phyloP scores from a whole-genome alignment of 2,888 invertebrate species.

The Tetrapedia diversipes region DNA sequence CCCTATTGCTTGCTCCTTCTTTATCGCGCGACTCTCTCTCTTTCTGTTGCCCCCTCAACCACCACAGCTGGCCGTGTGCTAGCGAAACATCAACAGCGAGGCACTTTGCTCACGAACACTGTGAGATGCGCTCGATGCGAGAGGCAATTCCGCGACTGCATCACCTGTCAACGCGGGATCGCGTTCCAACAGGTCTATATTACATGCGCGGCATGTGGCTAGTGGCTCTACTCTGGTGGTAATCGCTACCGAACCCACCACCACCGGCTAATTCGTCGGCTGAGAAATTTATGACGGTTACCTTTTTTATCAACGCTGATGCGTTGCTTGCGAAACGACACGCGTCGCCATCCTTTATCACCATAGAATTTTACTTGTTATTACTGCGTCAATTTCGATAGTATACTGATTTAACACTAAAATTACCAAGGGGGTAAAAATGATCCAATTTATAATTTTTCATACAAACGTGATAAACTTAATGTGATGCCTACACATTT shows the following conservation, averaged over 20 bases:
- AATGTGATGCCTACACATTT: no score
- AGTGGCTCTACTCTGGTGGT: slow-evolving; percentile 26
- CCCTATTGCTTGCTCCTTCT: slow-evolving; percentile 20
- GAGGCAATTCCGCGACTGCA: slow-evolving; percentile 75
- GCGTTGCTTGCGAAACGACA: not conserved
- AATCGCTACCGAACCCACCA: slow-evolving; percentile 37
- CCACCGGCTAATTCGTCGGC: slow-evolving; percentile 37
- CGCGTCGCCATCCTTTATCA: no score
- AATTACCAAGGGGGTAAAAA: no score
- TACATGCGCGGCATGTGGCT: slow-evolving; percentile 61
- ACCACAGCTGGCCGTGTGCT: slow-evolving; percentile 6
- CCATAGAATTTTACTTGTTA: not conserved
- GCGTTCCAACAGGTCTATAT: slow-evolving; percentile 74
- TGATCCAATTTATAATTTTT: no score
- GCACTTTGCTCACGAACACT: slow-evolving; percentile 68
- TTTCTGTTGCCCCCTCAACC: not conserved
- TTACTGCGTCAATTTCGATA: not conserved
- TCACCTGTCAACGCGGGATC: slow-evolving; percentile 78
- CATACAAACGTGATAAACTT: no score
- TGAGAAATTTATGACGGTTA: slow-evolving; percentile 40
- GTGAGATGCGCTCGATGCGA: slow-evolving; percentile 62
- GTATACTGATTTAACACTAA: no score
- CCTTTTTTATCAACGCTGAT: not conserved
- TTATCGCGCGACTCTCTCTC: slow-evolving; percentile 7
- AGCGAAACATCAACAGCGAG: slow-evolving; percentile 62